Evolutionary conservation across 2,797 vertebrate species (phyloP).

Genomic region (Triplophysa bombifrons): DNA sequence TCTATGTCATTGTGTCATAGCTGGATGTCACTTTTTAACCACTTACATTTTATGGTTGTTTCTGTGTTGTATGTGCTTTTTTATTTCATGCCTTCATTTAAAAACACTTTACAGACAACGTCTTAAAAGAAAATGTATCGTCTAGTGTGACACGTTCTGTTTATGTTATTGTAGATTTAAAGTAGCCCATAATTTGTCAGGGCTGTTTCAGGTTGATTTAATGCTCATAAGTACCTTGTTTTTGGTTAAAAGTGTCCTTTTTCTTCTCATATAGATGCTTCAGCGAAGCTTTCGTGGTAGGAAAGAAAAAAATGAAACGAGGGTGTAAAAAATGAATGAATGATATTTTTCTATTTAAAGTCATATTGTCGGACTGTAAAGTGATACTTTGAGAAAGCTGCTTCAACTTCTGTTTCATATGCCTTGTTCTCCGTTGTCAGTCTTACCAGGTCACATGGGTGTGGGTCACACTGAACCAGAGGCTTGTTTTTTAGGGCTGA

Average conservation of each 20-base stretch:
- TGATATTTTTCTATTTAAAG: slow-evolving; percentile 73
- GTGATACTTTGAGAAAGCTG: slow-evolving; percentile 32
- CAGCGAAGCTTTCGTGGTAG: slow-evolving; percentile 64
- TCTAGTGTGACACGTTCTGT: background rate
- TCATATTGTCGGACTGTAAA: slow-evolving; percentile 41
- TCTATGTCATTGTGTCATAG: background rate
- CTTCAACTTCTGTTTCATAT: slow-evolving; percentile 47
- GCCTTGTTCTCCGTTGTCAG: slow-evolving; percentile 14
- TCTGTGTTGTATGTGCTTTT: slow-evolving; percentile 12
- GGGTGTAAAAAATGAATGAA: slow-evolving; percentile 61
- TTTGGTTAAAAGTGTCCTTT: slow-evolving; percentile 74
- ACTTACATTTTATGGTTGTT: slow-evolving; percentile 1
- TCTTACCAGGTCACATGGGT: background rate
- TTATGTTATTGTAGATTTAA: background rate
- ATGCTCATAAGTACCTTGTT: slow-evolving; percentile 11
- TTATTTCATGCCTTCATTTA: background rate
- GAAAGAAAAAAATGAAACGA: slow-evolving; percentile 49
- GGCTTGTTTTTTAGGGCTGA: slow-evolving; percentile 51
- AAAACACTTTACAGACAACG: background rate
- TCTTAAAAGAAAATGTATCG: background rate
- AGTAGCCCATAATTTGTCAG: background rate
- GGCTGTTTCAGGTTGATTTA: slow-evolving; percentile 45
- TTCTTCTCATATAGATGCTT: slow-evolving; percentile 71
- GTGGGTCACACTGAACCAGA: slow-evolving; percentile 7
- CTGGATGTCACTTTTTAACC: background rate